Base-by-base conservation (phyloP, 2,113 vertebrate genomes). In the Microcebus griseorufus region DNA sequence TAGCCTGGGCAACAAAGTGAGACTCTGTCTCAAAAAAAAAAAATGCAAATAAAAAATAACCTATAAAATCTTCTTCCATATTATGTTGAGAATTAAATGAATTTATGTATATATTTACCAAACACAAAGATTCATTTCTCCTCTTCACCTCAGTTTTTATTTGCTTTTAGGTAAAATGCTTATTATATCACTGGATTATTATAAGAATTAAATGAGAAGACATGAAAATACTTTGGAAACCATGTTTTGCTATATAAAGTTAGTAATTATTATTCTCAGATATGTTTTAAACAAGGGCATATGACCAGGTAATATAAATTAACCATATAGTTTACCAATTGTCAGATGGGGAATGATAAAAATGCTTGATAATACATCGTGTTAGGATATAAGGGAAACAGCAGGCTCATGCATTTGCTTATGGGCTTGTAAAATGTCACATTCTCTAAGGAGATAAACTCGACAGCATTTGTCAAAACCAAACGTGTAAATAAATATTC, bases 101-200 rank as follows among this genome's bases (percentile, higher is more conserved):
- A 79, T 55, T 42, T 53, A 34, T 27, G 16, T 34, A 13, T 18
- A 23, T 60, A 80, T 88, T 92, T 87, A 69, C 22, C 42, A 83
- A 32, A 90, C 22, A 45, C 9, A 58, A 14, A 90, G 12, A 8
- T 39, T 82, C 9, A 2, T 51, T 80, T 94, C 53, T 62, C 72
- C n/a, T 81, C 17, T 53, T 75, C 69, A 48, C 9, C 27, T 78
- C 48, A 42, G 18, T 51, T 96, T 88, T 85, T 34, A 29, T 88
- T 94, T 82, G 55, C 39, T 90, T 75, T n/a, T 20, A 91, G 13
- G 10, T 76, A 94, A 92, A 95, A 79, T 64, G 72, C 17, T 91
- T 95, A 11, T n/a, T 11, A 58, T 11, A 58, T 80, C 17, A 64
- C 29, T 67, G n/a, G 45, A 64, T 73, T 89, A 78, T 55, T 93